These are phyloP conservation scores for Drosophila erecta DNA, from an alignment of 1,140 invertebrate species.

Conservation along the genomic window DNA sequence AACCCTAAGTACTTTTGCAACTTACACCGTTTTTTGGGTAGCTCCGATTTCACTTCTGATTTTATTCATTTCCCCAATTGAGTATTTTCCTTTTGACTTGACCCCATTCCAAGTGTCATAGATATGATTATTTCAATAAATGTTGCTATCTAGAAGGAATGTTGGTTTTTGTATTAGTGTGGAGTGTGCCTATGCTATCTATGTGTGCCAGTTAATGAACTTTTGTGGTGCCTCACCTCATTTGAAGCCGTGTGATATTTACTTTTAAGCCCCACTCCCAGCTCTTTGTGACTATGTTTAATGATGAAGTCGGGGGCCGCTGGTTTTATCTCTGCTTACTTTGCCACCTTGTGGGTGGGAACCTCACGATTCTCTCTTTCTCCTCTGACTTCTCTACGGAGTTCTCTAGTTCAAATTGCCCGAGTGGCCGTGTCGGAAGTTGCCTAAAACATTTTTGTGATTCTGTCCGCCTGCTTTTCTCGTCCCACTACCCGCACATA, in stretches of 20 bases:
- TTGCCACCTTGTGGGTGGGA: slow-evolving; percentile 27
- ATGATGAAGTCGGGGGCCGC: slow-evolving; percentile 22
- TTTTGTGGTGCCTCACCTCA: slow-evolving; percentile 12
- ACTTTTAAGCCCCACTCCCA: slow-evolving; percentile 12
- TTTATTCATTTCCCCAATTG: not conserved
- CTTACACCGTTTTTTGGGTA: no score
- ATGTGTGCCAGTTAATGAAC: slow-evolving; percentile 67
- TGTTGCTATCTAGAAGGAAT: slow-evolving; percentile 6
- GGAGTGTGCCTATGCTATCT: slow-evolving; percentile 47
- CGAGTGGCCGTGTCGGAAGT: slow-evolving; percentile 48
- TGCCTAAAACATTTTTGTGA: slow-evolving; percentile 65
- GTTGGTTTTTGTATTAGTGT: slow-evolving; percentile 15
- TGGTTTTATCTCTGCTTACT: slow-evolving; percentile 40
- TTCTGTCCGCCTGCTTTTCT: slow-evolving; percentile 18
- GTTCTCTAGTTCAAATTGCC: slow-evolving; percentile 38
- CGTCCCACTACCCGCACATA: slow-evolving; percentile 18
- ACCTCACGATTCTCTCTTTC: not conserved
- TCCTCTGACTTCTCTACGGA: not conserved
- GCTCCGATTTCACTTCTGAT: no score
- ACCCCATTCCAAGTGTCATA: slow-evolving; percentile 15
- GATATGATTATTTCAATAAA: slow-evolving; percentile 16
- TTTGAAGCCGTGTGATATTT: slow-evolving; percentile 34
- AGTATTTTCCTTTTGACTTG: not conserved
- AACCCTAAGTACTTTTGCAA: no score
- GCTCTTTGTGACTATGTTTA: slow-evolving; percentile 11